Evolutionary conservation across 2,113 vertebrate genomes (phyloP), one percentile per base, ranked within the genome.

Genomic region (Microcebus murinus): DNA sequence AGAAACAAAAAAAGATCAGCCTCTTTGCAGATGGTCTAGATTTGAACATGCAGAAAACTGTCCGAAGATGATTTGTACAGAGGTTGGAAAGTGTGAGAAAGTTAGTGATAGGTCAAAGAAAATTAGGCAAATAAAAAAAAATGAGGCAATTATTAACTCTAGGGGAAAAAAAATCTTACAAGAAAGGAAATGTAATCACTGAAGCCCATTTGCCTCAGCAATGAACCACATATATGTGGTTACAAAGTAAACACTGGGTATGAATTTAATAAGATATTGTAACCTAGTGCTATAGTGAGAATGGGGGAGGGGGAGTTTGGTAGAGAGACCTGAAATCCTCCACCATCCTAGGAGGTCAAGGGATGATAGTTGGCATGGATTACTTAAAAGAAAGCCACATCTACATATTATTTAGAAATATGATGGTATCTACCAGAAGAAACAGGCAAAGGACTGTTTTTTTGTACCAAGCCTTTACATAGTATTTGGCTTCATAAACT

Each of bases 51-150:
- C 55, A 89, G 52, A 85, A 91, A 68, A 29, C 42, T 70, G 23
- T 87, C 87, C 82, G 61, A 45, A 83, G 61, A 93, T 82, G 74
- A 85, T 84, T 57, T 87, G 42, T 71, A 57, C 52, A 93, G 81
- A 90, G 52, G 77, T 88, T 97, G 55, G 34, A 83, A 27, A 79
- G 83, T 95, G 63, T 95, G 91, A 48, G 91, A 88, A 97, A 95
- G 91, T 88, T 84, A 97, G 94, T 91, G 61, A 91, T 52, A 79
- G 91, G 87, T 94, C 94, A 91, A 71, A 95, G 85, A 93, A 79
- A 87, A 91, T 91, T 80, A 97, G 94, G 92, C 83, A 96, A 96
- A 96, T 95, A 63, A 91, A 94, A 85, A 85, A 86, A 70, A 93
- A n/a, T 31, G 90, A 94, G 81, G 84, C 85, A 90, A 92, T 95